Conservation (phyloP, 2,113 vertebrate species). For the Ageneiosus marmoratus region DNA sequence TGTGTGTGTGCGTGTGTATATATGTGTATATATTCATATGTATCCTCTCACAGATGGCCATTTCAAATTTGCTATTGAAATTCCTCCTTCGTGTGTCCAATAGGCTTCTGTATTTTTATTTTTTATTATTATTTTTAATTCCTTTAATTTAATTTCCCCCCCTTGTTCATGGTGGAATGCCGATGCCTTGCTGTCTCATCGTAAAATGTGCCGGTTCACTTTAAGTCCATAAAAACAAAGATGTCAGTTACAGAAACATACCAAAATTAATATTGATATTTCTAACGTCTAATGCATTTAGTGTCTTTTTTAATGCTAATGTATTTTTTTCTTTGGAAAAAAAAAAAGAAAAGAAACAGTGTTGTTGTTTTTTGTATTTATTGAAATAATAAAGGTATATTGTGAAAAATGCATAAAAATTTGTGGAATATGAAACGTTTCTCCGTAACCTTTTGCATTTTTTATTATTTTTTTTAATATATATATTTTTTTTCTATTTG, state of each 20-base stretch:
- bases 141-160: background rate
- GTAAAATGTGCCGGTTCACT: conserved; percentile 66
- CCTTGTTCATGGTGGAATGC: conserved; percentile 63
- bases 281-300: conserved; percentile 73
- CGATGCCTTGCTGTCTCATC: conserved; percentile 54
- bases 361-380: conserved; percentile 83
- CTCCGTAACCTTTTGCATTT: conserved; percentile 17
- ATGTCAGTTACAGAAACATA: conserved; percentile 80
- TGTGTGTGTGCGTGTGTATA: conserved; percentile 62
- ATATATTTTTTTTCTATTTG: conserved; percentile 48
- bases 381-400: conserved; percentile 85
- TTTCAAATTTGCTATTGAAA: conserved; percentile 67
- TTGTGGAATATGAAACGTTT: conserved; percentile 71
- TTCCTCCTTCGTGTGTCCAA: conserved; percentile 47
- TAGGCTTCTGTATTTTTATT: conserved; percentile 53
- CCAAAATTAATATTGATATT: conserved; percentile 79
- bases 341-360: conserved; percentile 43
- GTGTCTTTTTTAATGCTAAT: conserved; percentile 79
- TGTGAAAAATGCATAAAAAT: conserved; percentile 81
- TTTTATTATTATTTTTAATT: background rate
- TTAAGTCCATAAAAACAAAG: conserved; percentile 64
- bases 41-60: conserved; percentile 70
- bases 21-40: conserved; percentile 77
- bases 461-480: background rate
- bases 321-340: conserved; percentile 74